Base-by-base conservation (phyloP, 2,888 invertebrate species). In the Slavum lentiscoides region DNA sequence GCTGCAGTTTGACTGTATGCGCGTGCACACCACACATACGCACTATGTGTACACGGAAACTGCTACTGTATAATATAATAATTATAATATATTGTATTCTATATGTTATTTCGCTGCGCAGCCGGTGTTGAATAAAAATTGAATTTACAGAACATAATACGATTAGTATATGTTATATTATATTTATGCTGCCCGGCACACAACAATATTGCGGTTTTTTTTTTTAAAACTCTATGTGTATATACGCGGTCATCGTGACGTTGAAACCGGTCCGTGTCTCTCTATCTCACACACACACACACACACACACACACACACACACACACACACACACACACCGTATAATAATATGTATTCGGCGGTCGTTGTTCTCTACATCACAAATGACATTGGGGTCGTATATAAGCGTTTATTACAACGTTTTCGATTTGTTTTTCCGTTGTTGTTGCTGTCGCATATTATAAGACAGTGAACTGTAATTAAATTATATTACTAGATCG, bases 321-420 rank as follows among this genome's bases (percentile, higher is more conserved):
- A 43, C 11, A 43, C 43, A 72, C 58, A 39, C 39, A 66, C 58
- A 30, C 30, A 30, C 30, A 30, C 30, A 30, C 30, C 1, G 1
- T 30, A 30, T 30, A 30, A 61, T 75, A 49, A 11, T 13, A 13
- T 43, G 43, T 43, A 9, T 43, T 43, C 43, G 43, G 7, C 21
- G 19, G 43, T 73, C 11, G 13, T 23, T 75, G 39, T 37, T 58
- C 58, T 75, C 58, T n/a, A n/a, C 30, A 39, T 58, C 58, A 13
- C 49, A 58, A 67, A 43, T 58, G 23, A 58, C 66, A 75, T 75
- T 75, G 66, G 30, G 30, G 58, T 39, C 66, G 21, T 72, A 59
- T 39, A 64, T 1, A 8, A n/a, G 61, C 23, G n/a, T 55, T 55
- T 55, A 55, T 17, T 55, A 55, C 4, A 19, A 4, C n/a, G 8